Evolutionary conservation across 2,113 vertebrate genomes (phyloP).

Genomic region (Seriola dumerili): DNA sequence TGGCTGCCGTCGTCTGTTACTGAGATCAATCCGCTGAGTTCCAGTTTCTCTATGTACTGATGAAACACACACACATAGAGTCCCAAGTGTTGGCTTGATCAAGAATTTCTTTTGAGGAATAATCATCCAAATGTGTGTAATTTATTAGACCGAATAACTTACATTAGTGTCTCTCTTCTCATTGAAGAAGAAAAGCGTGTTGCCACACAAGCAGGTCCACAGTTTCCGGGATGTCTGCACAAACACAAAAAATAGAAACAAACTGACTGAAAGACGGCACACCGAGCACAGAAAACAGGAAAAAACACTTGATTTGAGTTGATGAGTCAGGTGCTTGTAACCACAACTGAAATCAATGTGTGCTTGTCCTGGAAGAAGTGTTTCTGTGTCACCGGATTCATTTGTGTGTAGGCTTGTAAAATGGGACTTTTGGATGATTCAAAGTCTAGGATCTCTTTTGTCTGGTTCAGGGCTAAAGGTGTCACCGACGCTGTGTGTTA

Average conservation of each 20-base stretch:
- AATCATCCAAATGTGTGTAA: not conserved
- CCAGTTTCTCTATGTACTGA: slow-evolving; percentile 88
- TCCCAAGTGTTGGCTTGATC: not conserved
- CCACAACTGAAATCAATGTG: not conserved
- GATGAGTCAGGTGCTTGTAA: slow-evolving; percentile 10
- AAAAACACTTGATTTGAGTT: not conserved
- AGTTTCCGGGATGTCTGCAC: slow-evolving; percentile 84
- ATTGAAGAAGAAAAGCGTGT: slow-evolving; percentile 85
- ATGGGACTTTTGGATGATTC: not conserved
- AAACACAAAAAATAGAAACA: slow-evolving; percentile 13
- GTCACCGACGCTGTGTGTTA: not conserved
- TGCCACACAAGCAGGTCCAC: slow-evolving; percentile 88
- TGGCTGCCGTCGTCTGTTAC: slow-evolving; percentile 78
- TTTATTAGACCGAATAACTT: slow-evolving; percentile 31
- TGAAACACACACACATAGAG: slow-evolving; percentile 4
- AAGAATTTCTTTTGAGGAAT: not conserved
- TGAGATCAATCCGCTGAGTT: slow-evolving; percentile 78
- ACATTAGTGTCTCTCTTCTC: slow-evolving; percentile 82
- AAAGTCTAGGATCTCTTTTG: not conserved
- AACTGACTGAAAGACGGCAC: not conserved
- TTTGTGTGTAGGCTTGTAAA: not conserved
- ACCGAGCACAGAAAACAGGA: not conserved
- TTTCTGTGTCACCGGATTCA: not conserved
- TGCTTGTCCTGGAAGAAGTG: not conserved
- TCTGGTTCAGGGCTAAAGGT: not conserved